phyloP scores from a whole-genome alignment of 2,113 vertebrate species.

The Pteruthius melanotis region DNA sequence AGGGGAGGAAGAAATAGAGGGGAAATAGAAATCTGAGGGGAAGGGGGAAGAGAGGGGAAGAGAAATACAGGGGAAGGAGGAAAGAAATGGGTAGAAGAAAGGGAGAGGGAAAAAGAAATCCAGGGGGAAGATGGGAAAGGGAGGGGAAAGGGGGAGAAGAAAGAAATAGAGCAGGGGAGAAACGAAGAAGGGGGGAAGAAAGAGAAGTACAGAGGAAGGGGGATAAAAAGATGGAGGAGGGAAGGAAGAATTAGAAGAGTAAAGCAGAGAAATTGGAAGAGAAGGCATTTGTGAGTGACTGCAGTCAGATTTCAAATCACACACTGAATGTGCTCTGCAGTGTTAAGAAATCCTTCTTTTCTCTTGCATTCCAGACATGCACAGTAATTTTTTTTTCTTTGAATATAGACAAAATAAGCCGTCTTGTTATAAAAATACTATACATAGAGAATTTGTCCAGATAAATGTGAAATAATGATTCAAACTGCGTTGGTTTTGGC shows the following conservation, averaged over 20 bases:
- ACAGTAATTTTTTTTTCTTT: not conserved
- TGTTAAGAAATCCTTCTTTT: not conserved
- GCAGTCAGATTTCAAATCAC: not conserved
- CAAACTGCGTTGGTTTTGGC: slow-evolving; percentile 3
- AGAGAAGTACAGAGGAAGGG: not conserved
- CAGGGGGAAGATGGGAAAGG: not conserved
- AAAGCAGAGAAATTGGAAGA: not conserved
- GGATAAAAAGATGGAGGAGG: not conserved
- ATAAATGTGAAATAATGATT: slow-evolving; percentile 1
- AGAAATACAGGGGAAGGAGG: not conserved
- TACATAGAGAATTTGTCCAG: not conserved
- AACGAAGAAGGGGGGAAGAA: not conserved
- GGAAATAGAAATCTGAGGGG: not conserved
- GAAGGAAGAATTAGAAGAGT: not conserved
- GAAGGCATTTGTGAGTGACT: not conserved
- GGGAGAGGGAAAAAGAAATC: not conserved
- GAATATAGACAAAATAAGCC: not conserved
- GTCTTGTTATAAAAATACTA: not conserved
- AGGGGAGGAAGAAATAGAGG: not conserved
- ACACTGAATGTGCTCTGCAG: not conserved
- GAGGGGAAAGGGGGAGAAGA: not conserved
- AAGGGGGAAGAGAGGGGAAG: too few relatives aligned
- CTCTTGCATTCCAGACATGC: not conserved
- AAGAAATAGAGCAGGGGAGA: not conserved
- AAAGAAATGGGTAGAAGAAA: not conserved